These are phyloP conservation scores for Pteria penguin DNA, from an alignment of 2,888 invertebrate species.

Conservation along the genomic window DNA sequence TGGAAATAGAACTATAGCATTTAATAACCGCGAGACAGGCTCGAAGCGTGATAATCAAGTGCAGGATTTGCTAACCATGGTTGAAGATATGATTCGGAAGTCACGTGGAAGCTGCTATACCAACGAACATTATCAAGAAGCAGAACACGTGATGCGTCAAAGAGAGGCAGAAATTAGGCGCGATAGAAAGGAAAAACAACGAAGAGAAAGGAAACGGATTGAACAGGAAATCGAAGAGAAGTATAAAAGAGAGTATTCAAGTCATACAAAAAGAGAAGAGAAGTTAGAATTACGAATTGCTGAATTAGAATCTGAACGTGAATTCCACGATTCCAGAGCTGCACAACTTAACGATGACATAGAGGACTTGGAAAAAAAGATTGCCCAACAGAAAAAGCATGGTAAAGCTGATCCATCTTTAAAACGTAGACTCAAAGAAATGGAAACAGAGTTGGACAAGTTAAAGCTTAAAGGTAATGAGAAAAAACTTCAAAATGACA, in stretches of 20 bases:
- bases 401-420: conserved; percentile 9
- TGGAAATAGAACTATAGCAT: conserved; percentile 30
- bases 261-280: not conserved
- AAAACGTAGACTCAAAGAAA: not conserved
- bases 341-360: not conserved
- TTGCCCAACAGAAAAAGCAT: not conserved
- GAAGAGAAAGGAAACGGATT: conserved; percentile 9
- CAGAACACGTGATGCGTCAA: conserved; percentile 26
- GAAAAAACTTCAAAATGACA: not conserved
- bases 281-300: conserved; percentile 3
- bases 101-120: conserved; percentile 43
- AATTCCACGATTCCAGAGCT: not conserved
- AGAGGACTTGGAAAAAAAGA: not conserved
- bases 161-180: conserved; percentile 23
- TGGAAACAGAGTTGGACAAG: not conserved
- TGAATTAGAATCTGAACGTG: conserved; percentile 16
- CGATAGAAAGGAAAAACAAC: conserved; percentile 12
- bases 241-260: not conserved
- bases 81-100: conserved; percentile 23
- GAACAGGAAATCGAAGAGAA: conserved; percentile 14
- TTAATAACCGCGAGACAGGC: conserved; percentile 35
- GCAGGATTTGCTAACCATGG: conserved; percentile 34
- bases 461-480: not conserved
- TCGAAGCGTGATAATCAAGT: conserved; percentile 29
- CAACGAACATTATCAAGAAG: conserved; percentile 40